Base-by-base conservation (phyloP, 30 jellyfish, hydroid and myxozoan species). In the Hydractinia symbiolongicarpus region DNA sequence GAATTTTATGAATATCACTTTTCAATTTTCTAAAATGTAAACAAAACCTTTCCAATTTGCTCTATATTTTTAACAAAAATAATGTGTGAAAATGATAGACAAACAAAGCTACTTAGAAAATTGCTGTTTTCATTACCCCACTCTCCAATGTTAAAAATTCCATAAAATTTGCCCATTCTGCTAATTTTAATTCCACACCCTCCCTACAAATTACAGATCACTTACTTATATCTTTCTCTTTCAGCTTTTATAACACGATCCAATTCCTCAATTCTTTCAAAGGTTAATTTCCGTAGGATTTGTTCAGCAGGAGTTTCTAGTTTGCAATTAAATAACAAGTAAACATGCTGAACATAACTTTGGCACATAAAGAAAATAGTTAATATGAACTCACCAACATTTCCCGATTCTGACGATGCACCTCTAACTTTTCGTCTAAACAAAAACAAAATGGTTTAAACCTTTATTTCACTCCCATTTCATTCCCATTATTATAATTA, bases 291-390 rank as follows among this genome's bases (percentile, higher is more conserved):
- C 54, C 98, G 81, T 67, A 83, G 81, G 55, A 93, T 85, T 76
- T 93, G 98, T 79, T 93, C 98, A 87, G 86, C 79, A 8, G 98
- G 98, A 10, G 98, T 93, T 86, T 93, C 98, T 93, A 73, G 19
- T 16, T 57, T 49, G 61, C 20, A 66, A 21, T 67, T 30, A 30
- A 30, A 30, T 30, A 30, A 30, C 44, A 30, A 30, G 44, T 30
- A 30, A 30, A 30, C 44, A 30, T 30, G 44, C 44, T 30, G 44
- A 30, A 2, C 44, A 30, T 30, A 30, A 30, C 44, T 30, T 30
- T 30, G 44, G 44, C 44, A 30, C 44, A 30, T 2, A 0, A 30
- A 30, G 44, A 30, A 30, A 30, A 30, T 30, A 30, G 44, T 30
- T 30, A 30, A 13, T 7, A 13, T 7, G 9, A 13, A 16, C 74